Conservation (phyloP, 2,888 invertebrate species). For the Diploptera punctata region DNA sequence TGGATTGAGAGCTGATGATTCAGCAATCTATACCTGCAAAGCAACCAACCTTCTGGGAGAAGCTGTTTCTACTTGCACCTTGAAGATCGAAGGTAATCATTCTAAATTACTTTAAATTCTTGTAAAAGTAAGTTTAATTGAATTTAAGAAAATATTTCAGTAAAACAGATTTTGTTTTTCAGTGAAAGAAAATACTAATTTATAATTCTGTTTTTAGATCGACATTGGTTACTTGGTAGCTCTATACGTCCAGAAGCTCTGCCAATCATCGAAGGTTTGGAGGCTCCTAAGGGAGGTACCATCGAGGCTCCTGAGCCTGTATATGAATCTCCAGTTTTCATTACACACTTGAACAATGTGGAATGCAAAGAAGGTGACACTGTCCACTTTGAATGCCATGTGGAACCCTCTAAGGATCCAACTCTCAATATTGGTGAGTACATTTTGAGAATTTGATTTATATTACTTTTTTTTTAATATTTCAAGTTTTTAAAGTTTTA, state of each 20-base stretch:
- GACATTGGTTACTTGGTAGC: conserved; percentile 86
- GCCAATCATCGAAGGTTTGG: conserved; percentile 84
- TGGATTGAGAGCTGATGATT: conserved; percentile 86
- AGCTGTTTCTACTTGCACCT: conserved; percentile 89
- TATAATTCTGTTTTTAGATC: conserved; percentile 68
- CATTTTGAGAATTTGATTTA: too few relatives aligned
- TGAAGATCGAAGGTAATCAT: conserved; percentile 74
- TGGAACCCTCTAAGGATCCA: conserved; percentile 91
- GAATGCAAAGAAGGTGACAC: conserved; percentile 87
- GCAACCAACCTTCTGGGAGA: conserved; percentile 93
- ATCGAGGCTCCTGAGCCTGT: conserved; percentile 76
- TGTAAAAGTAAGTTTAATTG: not conserved
- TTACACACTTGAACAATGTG: conserved; percentile 89
- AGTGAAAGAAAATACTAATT: not conserved
- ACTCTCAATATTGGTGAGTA: conserved; percentile 73
- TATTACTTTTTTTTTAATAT: too few relatives aligned
- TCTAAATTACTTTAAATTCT: too few relatives aligned
- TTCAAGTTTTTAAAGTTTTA: too few relatives aligned
- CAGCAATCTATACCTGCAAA: conserved; percentile 94
- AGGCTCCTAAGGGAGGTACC: conserved; percentile 74
- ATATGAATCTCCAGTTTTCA: conserved; percentile 87
- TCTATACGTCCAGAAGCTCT: conserved; percentile 89
- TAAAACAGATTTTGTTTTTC: too few relatives aligned
- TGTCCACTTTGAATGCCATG: conserved; percentile 90
- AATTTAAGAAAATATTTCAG: too few relatives aligned